Base-by-base conservation (phyloP, 2,888 invertebrate species). In the Cataglyphis albicans region DNA sequence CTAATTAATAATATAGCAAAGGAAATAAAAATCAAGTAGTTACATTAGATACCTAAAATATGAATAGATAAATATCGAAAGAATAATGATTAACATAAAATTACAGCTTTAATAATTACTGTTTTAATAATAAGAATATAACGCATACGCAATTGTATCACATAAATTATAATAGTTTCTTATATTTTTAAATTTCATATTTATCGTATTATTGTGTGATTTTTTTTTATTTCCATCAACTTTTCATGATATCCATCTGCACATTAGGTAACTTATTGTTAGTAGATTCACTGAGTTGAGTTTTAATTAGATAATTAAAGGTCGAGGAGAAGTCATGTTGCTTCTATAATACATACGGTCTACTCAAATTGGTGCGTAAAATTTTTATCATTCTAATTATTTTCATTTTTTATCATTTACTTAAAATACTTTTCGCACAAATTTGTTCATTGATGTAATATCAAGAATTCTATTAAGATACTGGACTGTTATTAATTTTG, bases 231-330 rank as follows among this genome's bases (percentile, higher is more conserved):
- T n/a, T 38, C 21, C 57, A 32, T 41, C 21, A 25, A 18, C 21
- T 52, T 70, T 59, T 32, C 72, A 32, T 12, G 32, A 72, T 35
- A n/a, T 41, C 18, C 29, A 57, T 57, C 41, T 72, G 73, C 35
- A 44, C 78, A n/a, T 59, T 44, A 59, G 44, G 6, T 3, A 68
- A 41, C 57, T 59, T 57, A 35, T 35, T 35, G 35, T 35, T 35
- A 44, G 25, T 78, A 6, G 25, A n/a, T 64, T 72, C 59, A 35
- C 57, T 32, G 32, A 80, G 59, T 72, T 44, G 59, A 48, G 35
- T 80, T 72, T 74, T 75, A 74, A 84, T 74, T 84, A 82, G 73
- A 74, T 74, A 72, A 84, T 82, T 81, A 75, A 84, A 82, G 81
- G 84, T 82, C 84, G 74, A 67, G 74, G 81, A 84, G 74, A 81